Base-by-base conservation (phyloP, 1,140 invertebrate species). In the Limonius californicus region DNA sequence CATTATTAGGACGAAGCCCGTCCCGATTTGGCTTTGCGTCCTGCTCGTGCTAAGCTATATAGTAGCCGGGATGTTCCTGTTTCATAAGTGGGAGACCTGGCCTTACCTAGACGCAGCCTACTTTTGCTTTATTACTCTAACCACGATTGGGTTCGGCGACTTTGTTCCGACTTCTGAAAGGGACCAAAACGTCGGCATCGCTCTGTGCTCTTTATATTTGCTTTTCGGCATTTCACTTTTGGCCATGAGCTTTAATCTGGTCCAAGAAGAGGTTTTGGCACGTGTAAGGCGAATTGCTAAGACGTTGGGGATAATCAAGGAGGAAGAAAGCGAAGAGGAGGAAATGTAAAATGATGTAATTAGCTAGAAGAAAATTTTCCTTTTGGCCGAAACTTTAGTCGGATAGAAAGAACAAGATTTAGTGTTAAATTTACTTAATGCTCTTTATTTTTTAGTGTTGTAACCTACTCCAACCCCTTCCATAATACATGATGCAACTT, bases 191-290 rank as follows among this genome's bases (percentile, higher is more conserved):
- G 87, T 85, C 0, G 83, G 89, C 66, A 83, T 89, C 63, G 92
- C 95, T 0, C 84, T 98, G 15, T 95, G 92, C 72, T 94, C 93
- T 0, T 76, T 97, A 45, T 98, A 98, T 80, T 80, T 98, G 59
- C 81, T 99, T 11, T 96, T 97, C 76, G 97, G 97, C 6, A 99
- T 99, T 75, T 94, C 97, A 0, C 81, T 99, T 21, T 78, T 99
- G 55, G 96, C 96, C 16, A 99, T 99, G 97, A 96, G 94, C 72
- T 99, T 99, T 79, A 98, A 98, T 81, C 82, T 99, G 65, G 94
- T 98, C 16, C 92, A 95, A 77, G 91, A 94, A 73, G 90, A 94
- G 75, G 91, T 94, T 2, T 92, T 94, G 64, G 90, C 86, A 53
- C 90, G 91, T 69, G 91, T 94, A 0, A 92, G 92, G 72, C 84